Evolutionary conservation across 2,888 invertebrate genomes (phyloP), one percentile per base, ranked within the genome.

Genomic region (Orthonevra nobilis): DNA sequence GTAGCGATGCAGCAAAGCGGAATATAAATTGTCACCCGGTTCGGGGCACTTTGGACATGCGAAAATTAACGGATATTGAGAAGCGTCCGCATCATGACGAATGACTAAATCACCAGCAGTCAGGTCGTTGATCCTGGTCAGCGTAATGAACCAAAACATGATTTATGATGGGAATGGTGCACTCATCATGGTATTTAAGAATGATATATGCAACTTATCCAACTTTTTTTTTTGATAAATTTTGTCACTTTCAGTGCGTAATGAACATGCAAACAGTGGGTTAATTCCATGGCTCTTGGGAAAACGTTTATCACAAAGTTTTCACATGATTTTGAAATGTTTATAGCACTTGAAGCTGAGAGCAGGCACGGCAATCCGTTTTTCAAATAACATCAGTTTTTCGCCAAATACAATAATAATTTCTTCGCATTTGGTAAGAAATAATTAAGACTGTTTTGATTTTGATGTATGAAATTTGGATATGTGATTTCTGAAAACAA

Each of bases 31-130:
- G 50, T 70, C 70, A 64, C 63, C 36, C 44, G 9, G 54, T 50
- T 50, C 6, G 36, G 19, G 7, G 14, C 30, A 10, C 15, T 2
- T 17, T 23, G 40, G 40, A 40, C 58, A 42, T 12, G 68, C 60
- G 72, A 46, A 70, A 77, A 77, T 64, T 63, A 64, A 72, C 64
- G 77, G 70, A 72, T 72, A 77, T 77, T 64, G 77, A 58, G 64
- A 72, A 64, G n/a, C n/a, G 72, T 52, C 64, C 28, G 52, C n/a
- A 7, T 23, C 32, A n/a, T 72, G 77, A 77, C 72, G 52, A 44
- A 77, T 77, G 58, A 32, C 50, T 50, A 75, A 77, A 77, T 77
- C 63, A 58, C 58, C 72, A 77, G 42, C 72, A 63, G 72, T 14
- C 63, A 72, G 64, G 77, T 64, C 77, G 58, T 64, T 72, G 72